Conservation (phyloP, 2,888 invertebrate genomes). For the Nomada ferruginata region DNA sequence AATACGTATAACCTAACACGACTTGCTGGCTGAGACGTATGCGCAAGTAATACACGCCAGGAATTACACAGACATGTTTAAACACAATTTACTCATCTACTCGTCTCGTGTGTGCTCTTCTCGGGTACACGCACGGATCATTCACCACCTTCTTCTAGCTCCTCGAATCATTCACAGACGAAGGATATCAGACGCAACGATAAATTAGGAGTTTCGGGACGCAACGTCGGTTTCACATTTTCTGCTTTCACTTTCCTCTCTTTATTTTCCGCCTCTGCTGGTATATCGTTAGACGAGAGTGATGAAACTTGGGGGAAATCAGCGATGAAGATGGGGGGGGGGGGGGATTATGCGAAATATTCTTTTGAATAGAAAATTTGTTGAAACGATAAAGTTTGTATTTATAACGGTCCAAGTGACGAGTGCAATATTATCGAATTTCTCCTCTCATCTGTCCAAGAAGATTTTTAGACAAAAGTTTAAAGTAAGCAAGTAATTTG, state of each 20-base stretch:
- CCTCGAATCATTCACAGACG: conserved; percentile 39
- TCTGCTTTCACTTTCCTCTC: not conserved
- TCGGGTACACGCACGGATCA: conserved; percentile 72
- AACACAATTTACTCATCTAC: conserved; percentile 50
- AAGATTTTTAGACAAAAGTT: not conserved
- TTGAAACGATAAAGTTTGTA: conserved; percentile 5
- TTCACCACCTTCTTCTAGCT: conserved; percentile 46
- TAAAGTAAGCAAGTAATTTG: not conserved
- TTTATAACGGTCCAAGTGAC: not conserved
- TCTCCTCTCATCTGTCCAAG: not conserved
- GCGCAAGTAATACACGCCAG: conserved; percentile 72
- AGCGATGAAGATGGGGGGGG: conserved; percentile 1
- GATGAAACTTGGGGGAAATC: conserved; percentile 28
- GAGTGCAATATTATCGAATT: not conserved
- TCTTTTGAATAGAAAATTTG: not conserved
- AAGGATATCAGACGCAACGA: conserved; percentile 46
- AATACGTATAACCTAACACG: conserved; percentile 79
- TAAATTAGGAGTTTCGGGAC: conserved; percentile 36
- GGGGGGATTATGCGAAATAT: not conserved
- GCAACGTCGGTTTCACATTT: conserved; percentile 17
- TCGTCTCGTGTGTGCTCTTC: conserved; percentile 67
- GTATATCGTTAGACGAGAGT: conserved; percentile 37
- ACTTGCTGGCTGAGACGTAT: conserved; percentile 79
- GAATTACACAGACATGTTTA: conserved; percentile 62
- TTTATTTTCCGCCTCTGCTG: conserved; percentile 4